phyloP scores from a whole-genome alignment of 1,140 invertebrate genomes.

The Melipona quadrifasciata region DNA sequence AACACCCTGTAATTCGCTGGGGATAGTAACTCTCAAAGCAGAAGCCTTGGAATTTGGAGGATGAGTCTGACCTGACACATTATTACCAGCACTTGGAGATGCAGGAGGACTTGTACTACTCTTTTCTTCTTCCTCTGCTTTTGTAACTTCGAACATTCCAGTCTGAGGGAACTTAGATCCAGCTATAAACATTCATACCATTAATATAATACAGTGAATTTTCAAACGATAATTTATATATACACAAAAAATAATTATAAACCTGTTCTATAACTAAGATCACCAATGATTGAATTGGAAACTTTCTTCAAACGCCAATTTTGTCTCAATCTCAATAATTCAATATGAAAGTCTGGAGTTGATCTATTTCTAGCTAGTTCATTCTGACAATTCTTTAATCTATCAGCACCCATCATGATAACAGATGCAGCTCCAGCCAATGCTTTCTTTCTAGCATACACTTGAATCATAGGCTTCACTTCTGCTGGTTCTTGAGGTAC shows the following conservation, averaged over 20 bases:
- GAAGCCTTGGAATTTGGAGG: slow-evolving; percentile 84
- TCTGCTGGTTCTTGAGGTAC: slow-evolving; percentile 93
- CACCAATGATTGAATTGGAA: slow-evolving; percentile 96
- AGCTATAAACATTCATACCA: slow-evolving; percentile 76
- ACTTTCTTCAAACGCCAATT: slow-evolving; percentile 98
- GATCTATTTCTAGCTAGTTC: slow-evolving; percentile 89
- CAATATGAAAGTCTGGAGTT: slow-evolving; percentile 95
- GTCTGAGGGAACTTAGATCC: slow-evolving; percentile 96
- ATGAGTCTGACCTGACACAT: slow-evolving; percentile 61
- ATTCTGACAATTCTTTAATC: slow-evolving; percentile 90
- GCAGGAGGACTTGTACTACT: slow-evolving; percentile 82
- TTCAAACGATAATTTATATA: neutral
- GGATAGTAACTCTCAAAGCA: slow-evolving; percentile 94
- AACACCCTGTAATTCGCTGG: slow-evolving; percentile 96
- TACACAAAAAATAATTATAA: slow-evolving; percentile 66
- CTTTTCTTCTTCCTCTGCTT: slow-evolving; percentile 92
- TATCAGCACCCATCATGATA: slow-evolving; percentile 91
- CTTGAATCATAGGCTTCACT: slow-evolving; percentile 91
- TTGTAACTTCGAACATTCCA: slow-evolving; percentile 97
- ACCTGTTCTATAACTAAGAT: slow-evolving; percentile 95
- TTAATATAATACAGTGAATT: neutral
- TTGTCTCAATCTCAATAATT: slow-evolving; percentile 93
- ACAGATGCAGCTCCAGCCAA: slow-evolving; percentile 91
- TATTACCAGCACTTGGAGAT: slow-evolving; percentile 75
- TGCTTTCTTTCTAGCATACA: slow-evolving; percentile 96